These are phyloP conservation scores for Colaptes auratus DNA, from an alignment of 2,113 vertebrate species.

Conservation along the genomic window DNA sequence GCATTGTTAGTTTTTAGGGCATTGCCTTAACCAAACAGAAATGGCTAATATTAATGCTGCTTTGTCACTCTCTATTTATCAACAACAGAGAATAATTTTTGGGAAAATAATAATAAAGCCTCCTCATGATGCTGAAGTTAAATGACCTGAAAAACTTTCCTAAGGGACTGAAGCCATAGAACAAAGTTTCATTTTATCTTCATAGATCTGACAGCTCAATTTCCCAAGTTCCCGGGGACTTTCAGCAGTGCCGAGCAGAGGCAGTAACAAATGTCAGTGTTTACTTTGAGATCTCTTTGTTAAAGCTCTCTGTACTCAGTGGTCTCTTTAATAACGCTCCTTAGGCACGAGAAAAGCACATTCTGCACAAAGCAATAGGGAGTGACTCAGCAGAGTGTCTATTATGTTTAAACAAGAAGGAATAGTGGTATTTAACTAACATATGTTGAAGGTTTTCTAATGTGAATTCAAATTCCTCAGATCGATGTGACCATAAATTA, in stretches of 20 bases:
- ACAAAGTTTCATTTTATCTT: slow-evolving; percentile 69
- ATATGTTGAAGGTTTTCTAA: background rate
- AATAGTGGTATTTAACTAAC: background rate
- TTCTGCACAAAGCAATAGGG: slow-evolving; percentile 22
- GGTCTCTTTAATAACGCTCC: slow-evolving; percentile 37
- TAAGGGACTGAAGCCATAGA: slow-evolving; percentile 18
- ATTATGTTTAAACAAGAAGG: background rate
- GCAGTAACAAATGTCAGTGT: slow-evolving; percentile 59
- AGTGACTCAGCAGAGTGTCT: slow-evolving; percentile 36
- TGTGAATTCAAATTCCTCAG: background rate
- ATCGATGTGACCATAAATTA: background rate
- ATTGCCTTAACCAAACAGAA: background rate
- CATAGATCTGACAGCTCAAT: slow-evolving; percentile 62
- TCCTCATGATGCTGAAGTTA: background rate
- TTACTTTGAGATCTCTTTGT: slow-evolving; percentile 53
- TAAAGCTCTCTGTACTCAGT: slow-evolving; percentile 39
- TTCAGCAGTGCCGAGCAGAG: slow-evolving; percentile 27
- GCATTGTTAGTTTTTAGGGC: background rate
- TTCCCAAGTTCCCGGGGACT: slow-evolving; percentile 50
- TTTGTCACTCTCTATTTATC: slow-evolving; percentile 29
- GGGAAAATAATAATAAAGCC: slow-evolving; percentile 24
- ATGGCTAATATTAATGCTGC: background rate
- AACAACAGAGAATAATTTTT: slow-evolving; percentile 20
- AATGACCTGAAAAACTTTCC: slow-evolving; percentile 54
- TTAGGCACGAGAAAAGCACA: slow-evolving; percentile 10